phyloP scores from a whole-genome alignment of 2,888 invertebrate species.

The Celastrina argiolus region DNA sequence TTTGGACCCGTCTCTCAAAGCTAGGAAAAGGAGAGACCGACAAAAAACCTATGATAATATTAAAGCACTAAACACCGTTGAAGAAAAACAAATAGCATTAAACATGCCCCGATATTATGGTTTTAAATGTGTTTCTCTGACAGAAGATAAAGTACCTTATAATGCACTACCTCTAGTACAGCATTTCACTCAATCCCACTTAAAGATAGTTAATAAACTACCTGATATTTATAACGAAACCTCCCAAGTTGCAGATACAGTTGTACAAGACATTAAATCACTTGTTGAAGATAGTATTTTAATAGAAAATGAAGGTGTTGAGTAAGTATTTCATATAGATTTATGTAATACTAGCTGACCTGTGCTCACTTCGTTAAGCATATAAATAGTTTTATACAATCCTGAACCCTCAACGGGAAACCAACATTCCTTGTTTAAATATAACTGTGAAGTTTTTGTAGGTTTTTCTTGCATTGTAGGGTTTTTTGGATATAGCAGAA shows the following conservation, averaged over 20 bases:
- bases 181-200: constrained; percentile 87
- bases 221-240: constrained; percentile 78
- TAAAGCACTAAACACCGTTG: constrained; percentile 82
- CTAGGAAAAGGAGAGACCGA: constrained; percentile 63
- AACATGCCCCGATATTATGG: constrained; percentile 92
- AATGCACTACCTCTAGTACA: constrained; percentile 83
- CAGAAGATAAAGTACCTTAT: constrained; percentile 80
- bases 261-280: constrained; percentile 73
- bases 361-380: no score
- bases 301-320: constrained; percentile 78
- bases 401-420: no score
- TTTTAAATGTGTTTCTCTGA: constrained; percentile 80
- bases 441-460: no score
- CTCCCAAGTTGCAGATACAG: constrained; percentile 60
- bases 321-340: constrained; percentile 61
- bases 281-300: constrained; percentile 80
- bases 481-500: no score
- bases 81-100: constrained; percentile 89
- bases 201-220: constrained; percentile 77
- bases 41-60: constrained; percentile 78
- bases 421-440: no score
- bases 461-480: no score
- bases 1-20: constrained; percentile 75
- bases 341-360: constrained; percentile 3
- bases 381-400: no score